Evolutionary conservation across 2,888 invertebrate genomes (phyloP), one percentile per base, ranked within the genome.

Genomic region (Philereme vetulata): DNA sequence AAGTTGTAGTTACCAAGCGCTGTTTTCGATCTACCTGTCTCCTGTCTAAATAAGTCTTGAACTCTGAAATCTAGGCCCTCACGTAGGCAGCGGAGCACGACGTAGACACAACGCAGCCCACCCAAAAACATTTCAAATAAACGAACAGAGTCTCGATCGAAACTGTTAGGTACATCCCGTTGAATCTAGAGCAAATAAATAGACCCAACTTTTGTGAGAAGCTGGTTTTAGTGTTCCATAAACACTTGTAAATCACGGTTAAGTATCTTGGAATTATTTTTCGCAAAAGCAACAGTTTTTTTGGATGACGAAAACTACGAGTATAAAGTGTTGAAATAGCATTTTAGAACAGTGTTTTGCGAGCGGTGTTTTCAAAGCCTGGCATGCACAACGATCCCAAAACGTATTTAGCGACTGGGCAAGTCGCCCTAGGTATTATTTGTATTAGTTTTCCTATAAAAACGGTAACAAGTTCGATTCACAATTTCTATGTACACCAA

Each of bases 141-240:
- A 60, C 60, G 48, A 46, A 47, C 49, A 60, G 56, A 61, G 51
- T 56, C 48, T 58, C 55, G 52, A 60, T 56, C 49, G 60, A 61
- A 63, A 66, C 51, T 51, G 60, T 55, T 52, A 65, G 59, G 40
- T 43, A 49, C 60, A 64, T 64, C 59, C 64, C 67, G 62, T 60
- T 53, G 36, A 40, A 67, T 62, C 51, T 66, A 50, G 70, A 65
- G 51, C 70, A 63, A 65, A 65, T 64, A 70, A 70, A 70, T 66
- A 70, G 47, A 56, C 52, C 5, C 40, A 43, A 55, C 36, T 64
- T 60, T 58, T 53, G 62, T 53, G 51, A 8, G 56, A 56, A 36
- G 55, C 40, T 38, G 21, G 56, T 66, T 67, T 66, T 68, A 68
- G 67, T 63, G 70, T 51, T 62, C 56, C 55, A 66, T 70, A 67